A percentile compares a stretch with the other conserved stretches of the same genome.
phyloP scores from a whole-genome alignment of 2,113 vertebrate species.

The Otocyon megalotis region DNA sequence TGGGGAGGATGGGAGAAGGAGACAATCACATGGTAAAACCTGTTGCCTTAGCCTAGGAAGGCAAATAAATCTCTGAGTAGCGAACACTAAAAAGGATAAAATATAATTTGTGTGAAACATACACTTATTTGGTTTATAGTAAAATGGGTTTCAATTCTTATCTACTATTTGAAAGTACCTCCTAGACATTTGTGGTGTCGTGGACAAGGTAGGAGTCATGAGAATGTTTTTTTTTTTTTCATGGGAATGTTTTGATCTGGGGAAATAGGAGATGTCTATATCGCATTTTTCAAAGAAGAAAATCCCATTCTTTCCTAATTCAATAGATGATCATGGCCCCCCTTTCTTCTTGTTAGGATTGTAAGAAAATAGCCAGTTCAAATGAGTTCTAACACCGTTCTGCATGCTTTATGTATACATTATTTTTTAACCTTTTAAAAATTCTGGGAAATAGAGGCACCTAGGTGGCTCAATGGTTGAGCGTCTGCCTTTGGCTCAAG shows the following conservation, averaged over 20 bases:
- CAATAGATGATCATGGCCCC: not conserved
- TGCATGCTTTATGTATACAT: not conserved
- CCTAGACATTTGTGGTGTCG: not conserved
- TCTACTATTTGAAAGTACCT: not conserved
- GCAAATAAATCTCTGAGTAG: not conserved
- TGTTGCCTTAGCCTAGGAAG: not conserved
- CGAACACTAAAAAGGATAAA: not conserved
- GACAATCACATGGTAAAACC: not conserved
- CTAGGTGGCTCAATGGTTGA: no score
- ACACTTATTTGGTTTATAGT: not conserved
- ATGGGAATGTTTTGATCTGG: not conserved
- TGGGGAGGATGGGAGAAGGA: no score
- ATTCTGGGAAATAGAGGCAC: not conserved
- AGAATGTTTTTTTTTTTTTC: not conserved
- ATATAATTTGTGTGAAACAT: not conserved
- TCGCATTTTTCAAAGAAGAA: conserved; percentile 8
- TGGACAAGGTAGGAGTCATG: not conserved
- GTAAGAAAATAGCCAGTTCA: not conserved
- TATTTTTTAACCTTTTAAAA: conserved; percentile 22
- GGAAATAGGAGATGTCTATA: not conserved
- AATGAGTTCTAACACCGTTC: not conserved
- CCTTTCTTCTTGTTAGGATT: not conserved
- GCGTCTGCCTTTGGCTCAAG: no score
- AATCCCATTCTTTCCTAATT: not conserved
- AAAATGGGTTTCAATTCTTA: not conserved